Conservation (phyloP, 2,797 vertebrate species). For the Coendou prehensilis region DNA sequence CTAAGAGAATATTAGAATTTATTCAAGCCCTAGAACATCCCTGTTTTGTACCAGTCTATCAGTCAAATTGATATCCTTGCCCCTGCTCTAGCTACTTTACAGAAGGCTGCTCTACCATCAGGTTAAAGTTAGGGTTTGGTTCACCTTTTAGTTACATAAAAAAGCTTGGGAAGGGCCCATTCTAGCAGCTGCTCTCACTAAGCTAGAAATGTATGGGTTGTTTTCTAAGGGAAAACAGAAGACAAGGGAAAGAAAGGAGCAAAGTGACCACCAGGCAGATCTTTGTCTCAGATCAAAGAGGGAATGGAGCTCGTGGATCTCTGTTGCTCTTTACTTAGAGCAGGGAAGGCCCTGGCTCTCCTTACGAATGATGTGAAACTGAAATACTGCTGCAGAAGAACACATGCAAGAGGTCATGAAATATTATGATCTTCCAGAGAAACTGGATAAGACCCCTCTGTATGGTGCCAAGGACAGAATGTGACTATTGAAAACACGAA, state of each 20-base stretch:
- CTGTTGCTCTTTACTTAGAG: neutral
- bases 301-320: neutral
- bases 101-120: slow-evolving; percentile 6
- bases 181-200: neutral
- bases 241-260: neutral
- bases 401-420: neutral
- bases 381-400: neutral
- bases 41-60: neutral
- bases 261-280: neutral
- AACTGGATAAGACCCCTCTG: neutral
- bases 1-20: neutral
- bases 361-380: neutral
- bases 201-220: neutral
- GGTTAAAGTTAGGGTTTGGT: neutral
- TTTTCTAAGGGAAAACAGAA: slow-evolving; percentile 42
- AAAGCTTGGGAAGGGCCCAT: neutral
- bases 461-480: neutral
- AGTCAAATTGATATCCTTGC: neutral
- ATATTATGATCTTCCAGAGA: neutral
- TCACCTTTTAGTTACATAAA: neutral
- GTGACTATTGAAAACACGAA: neutral
- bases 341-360: neutral
- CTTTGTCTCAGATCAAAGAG: slow-evolving; percentile 16
- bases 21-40: neutral
- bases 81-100: neutral